These are phyloP conservation scores for Drosophila suboccidentalis DNA, from an alignment of 2,888 invertebrate genomes.

Conservation along the genomic window DNA sequence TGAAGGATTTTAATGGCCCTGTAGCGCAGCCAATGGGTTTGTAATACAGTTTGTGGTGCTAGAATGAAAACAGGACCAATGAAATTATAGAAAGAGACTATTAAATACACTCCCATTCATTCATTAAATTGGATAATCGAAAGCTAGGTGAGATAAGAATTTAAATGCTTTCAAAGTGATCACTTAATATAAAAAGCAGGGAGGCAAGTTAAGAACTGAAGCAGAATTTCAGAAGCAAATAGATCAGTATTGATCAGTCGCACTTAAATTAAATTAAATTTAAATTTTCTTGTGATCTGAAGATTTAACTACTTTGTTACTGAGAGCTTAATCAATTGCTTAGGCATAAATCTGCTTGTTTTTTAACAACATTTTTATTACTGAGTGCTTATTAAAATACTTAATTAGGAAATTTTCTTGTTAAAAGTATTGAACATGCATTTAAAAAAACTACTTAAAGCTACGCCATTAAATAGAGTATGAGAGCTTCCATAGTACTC, in stretches of 20 bases:
- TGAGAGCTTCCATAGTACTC: conserved; percentile 43
- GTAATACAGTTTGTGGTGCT: conserved; percentile 31
- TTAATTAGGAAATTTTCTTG: neutral
- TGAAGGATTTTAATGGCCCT: conserved; percentile 64
- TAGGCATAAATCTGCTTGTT: neutral
- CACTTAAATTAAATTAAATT: no score
- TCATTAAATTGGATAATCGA: neutral
- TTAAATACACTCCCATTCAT: conserved; percentile 9
- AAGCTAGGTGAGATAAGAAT: neutral
- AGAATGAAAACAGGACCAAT: conserved; percentile 10
- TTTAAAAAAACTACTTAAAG: neutral
- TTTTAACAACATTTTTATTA: neutral
- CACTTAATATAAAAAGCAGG: neutral
- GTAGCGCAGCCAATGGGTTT: conserved; percentile 43
- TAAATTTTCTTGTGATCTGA: no score
- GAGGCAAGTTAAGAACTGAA: neutral
- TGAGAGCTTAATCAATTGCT: neutral
- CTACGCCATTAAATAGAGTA: conserved; percentile 39
- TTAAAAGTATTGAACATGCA: neutral
- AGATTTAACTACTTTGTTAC: no score
- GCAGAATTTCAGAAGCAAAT: neutral
- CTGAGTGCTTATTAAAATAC: neutral
- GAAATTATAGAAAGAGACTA: conserved; percentile 4
- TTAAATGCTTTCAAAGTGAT: neutral
- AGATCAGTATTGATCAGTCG: no score